A percentile compares a stretch with the other conserved stretches of the same genome.
Conservation (phyloP, 2,888 invertebrate genomes). For the Falcaria lacertinaria region DNA sequence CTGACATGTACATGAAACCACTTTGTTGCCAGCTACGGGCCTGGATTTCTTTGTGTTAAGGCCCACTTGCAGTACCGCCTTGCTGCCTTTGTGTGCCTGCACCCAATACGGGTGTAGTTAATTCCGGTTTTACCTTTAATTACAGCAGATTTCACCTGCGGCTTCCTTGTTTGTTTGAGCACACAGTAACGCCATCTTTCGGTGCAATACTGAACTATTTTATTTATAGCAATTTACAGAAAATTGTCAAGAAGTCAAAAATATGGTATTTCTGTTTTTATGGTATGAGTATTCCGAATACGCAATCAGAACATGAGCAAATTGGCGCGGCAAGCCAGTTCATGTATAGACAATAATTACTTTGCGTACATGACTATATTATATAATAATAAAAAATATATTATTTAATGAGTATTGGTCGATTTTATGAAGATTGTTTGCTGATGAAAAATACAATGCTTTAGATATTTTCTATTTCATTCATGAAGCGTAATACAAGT, state of each 20-base stretch:
- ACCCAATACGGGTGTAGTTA: constrained; percentile 23
- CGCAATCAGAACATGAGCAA: no score
- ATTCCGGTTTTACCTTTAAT: constrained; percentile 13
- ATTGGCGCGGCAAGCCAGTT: no score
- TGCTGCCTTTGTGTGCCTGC: constrained; percentile 41
- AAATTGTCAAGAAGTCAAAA: no score
- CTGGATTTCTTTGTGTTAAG: constrained; percentile 61
- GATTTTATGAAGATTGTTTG: no score
- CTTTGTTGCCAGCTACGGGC: constrained; percentile 56
- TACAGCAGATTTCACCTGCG: neutral
- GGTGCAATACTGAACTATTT: neutral
- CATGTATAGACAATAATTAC: no score
- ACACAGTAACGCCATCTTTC: neutral
- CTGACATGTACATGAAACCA: constrained; percentile 28
- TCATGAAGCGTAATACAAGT: constrained; percentile 59
- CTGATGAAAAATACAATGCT: neutral
- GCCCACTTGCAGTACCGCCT: constrained; percentile 34
- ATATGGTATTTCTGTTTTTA: no score
- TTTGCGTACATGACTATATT: no score
- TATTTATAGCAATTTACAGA: neutral
- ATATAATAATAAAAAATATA: no score
- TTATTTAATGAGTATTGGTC: no score
- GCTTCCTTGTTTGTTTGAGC: neutral
- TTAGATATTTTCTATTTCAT: constrained; percentile 39
- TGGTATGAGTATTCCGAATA: no score